phyloP scores from a whole-genome alignment of 2,113 vertebrate genomes.

The Micronycteris hirsuta region DNA sequence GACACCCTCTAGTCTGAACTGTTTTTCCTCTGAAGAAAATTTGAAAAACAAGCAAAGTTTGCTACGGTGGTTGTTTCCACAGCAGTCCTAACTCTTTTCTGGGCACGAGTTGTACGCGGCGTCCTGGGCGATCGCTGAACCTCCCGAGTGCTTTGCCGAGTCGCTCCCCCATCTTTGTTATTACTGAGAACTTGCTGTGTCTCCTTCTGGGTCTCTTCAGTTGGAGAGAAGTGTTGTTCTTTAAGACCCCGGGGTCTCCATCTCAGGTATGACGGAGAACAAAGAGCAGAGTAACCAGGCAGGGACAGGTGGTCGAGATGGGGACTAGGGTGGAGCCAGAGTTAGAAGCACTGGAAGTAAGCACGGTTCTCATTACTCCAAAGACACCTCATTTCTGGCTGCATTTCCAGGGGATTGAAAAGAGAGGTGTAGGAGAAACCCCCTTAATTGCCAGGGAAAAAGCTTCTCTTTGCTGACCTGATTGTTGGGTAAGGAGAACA shows the following conservation, averaged over 20 bases:
- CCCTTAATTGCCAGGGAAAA: background rate
- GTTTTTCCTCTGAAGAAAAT: background rate
- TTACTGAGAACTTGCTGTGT: background rate
- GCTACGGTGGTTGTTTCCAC: background rate
- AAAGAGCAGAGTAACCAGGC: too few species aligned
- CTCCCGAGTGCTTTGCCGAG: fast-evolving
- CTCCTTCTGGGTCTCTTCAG: background rate
- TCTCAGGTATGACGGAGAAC: background rate
- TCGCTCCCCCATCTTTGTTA: too few species aligned
- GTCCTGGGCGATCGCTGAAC: background rate
- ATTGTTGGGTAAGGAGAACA: background rate
- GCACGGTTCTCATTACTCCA: fast-evolving
- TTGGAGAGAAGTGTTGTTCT: too few species aligned
- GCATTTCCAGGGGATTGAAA: background rate
- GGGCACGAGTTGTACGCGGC: fast-evolving
- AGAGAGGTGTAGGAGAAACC: background rate
- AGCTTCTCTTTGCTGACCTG: background rate
- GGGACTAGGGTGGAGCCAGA: background rate
- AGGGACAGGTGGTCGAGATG: too few species aligned
- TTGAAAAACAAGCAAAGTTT: background rate
- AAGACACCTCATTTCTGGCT: fast-evolving
- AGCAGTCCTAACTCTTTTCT: fast-evolving
- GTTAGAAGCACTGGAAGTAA: background rate
- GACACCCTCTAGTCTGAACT: fast-evolving
- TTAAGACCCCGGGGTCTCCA: fast-evolving